These are phyloP conservation scores for Aratinga solstitialis DNA, from an alignment of 2,797 vertebrate species.

Conservation along the genomic window DNA sequence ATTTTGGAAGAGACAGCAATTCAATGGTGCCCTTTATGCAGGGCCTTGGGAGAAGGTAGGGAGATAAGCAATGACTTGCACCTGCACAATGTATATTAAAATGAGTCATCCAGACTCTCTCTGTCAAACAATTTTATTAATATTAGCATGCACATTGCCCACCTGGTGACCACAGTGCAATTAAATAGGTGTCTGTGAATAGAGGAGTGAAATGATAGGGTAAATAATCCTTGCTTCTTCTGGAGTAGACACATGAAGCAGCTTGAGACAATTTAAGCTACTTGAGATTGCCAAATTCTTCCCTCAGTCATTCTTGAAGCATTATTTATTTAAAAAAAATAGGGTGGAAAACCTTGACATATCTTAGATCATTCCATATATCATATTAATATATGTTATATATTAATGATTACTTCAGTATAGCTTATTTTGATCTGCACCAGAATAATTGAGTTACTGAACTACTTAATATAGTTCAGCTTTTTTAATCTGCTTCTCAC, in stretches of 20 bases:
- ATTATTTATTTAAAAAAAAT: not conserved
- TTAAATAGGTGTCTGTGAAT: not conserved
- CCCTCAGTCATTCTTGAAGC: not conserved
- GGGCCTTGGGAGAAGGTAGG: not conserved
- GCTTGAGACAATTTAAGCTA: not conserved
- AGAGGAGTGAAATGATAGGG: not conserved
- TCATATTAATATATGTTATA: not conserved
- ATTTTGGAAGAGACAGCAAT: not conserved
- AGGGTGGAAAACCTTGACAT: not conserved
- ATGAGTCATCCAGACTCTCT: not conserved
- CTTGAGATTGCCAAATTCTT: not conserved
- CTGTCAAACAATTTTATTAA: not conserved
- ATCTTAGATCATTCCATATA: not conserved
- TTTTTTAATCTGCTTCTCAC: not conserved
- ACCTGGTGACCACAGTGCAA: not conserved
- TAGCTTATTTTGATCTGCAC: not conserved
- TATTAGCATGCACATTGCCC: not conserved
- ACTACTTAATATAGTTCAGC: not conserved
- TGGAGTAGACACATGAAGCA: not conserved
- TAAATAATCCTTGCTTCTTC: not conserved
- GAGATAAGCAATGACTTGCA: not conserved
- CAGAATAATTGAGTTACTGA: not conserved
- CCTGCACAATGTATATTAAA: not conserved
- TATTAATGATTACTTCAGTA: not conserved
- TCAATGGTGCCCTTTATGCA: not conserved